A percentile compares a stretch with the other conserved stretches of the same genome.
Conservation (phyloP, 2,113 vertebrate genomes). For the Lagopus leucura region DNA sequence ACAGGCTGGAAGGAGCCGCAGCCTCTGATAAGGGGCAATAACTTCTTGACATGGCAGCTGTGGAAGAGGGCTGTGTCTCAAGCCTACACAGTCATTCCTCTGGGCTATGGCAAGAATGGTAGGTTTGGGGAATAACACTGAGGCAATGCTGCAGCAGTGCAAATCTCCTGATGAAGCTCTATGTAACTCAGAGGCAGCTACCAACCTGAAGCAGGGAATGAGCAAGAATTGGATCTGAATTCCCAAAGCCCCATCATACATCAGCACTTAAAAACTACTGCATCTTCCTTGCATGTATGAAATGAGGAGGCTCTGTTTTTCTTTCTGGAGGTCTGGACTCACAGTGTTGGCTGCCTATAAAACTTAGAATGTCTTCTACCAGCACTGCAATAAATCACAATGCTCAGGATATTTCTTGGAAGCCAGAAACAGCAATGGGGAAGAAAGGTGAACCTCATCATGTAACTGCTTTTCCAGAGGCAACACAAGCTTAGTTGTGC, state of each 20-base stretch:
- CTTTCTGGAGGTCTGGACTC: neutral
- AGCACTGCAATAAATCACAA: neutral
- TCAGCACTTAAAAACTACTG: fast-evolving
- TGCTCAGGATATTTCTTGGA: neutral
- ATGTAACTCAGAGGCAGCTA: neutral
- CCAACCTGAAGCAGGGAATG: neutral
- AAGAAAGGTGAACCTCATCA: neutral
- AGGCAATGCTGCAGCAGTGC: fast-evolving
- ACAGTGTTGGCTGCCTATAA: neutral
- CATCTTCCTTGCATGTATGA: neutral
- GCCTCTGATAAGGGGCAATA: neutral
- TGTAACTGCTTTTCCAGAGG: neutral
- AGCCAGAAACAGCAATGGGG: fast-evolving
- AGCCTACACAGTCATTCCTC: neutral
- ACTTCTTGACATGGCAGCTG: neutral
- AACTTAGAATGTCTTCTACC: neutral
- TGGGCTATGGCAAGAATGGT: neutral
- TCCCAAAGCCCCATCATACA: neutral
- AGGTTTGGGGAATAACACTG: neutral
- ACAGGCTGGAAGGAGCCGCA: neutral
- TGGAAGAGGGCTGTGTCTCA: neutral
- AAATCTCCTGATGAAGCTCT: neutral
- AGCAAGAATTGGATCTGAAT: neutral
- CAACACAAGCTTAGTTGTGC: neutral
- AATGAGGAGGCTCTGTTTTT: neutral